Percentiles rank a stretch among this genome's conserved stretches.
Conservation (phyloP, 2,888 invertebrate species). For the Spodoptera picta region DNA sequence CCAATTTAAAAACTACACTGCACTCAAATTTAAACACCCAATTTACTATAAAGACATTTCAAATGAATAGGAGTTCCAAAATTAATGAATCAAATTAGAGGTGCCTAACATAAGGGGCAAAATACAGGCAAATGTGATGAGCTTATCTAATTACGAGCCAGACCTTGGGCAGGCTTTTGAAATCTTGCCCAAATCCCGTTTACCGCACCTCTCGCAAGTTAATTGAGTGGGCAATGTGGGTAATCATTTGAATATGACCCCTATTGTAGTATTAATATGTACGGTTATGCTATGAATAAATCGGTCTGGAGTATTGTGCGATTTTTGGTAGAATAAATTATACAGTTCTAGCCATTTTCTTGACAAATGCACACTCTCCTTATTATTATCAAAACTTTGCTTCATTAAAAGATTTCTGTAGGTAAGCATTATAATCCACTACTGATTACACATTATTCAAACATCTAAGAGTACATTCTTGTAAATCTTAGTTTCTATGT, state of each 20-base stretch:
- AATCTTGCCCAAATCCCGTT: constrained; percentile 60
- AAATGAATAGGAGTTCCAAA: constrained; percentile 9
- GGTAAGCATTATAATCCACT: too few relatives aligned
- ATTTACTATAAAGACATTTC: constrained; percentile 2
- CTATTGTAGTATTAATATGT: not conserved
- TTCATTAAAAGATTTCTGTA: too few relatives aligned
- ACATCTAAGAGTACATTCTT: too few relatives aligned
- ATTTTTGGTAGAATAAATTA: too few relatives aligned
- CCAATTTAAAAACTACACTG: too few relatives aligned
- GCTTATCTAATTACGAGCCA: constrained; percentile 63
- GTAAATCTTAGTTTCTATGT: too few relatives aligned
- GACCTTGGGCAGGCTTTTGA: constrained; percentile 45
- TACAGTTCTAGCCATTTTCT: too few relatives aligned
- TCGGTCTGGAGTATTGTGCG: too few relatives aligned
- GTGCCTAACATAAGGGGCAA: constrained; percentile 22
- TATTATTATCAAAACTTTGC: too few relatives aligned
- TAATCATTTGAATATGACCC: constrained; percentile 21
- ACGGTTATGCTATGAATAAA: too few relatives aligned
- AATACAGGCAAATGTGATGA: constrained; percentile 45
- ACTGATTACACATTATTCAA: too few relatives aligned
- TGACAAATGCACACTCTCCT: too few relatives aligned
- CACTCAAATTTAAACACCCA: not conserved
- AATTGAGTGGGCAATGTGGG: constrained; percentile 46
- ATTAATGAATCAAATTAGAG: constrained; percentile 22
- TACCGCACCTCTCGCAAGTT: constrained; percentile 38